A percentile compares a stretch with the other conserved stretches of the same genome.
Evolutionary conservation across 2,888 invertebrate species (phyloP).

Genomic region (Zygothrica quintamaculata): DNA sequence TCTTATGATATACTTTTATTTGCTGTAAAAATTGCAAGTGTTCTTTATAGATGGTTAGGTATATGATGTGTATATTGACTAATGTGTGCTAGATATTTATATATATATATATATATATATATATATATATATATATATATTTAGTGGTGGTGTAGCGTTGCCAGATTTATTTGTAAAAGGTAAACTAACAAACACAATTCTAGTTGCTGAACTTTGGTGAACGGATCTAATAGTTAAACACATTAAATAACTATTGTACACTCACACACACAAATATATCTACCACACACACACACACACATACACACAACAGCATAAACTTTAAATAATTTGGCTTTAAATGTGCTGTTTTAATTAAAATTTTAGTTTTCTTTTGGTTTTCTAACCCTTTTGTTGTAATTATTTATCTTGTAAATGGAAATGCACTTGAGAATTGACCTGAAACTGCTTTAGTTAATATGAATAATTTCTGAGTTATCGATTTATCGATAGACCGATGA

Average conservation of each 20-base stretch:
- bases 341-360: no score
- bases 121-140: no score
- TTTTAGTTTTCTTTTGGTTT: conserved; percentile 29
- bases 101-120: no score
- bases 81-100: no score
- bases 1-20: no score
- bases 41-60: no score
- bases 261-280: conserved; percentile 1
- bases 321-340: conserved; percentile 41
- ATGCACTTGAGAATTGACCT: conserved; percentile 32
- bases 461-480: no score
- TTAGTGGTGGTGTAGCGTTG: no score
- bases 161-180: not conserved
- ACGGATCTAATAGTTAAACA: conserved; percentile 31
- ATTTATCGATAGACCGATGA: conserved; percentile 21
- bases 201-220: conserved; percentile 35
- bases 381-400: conserved; percentile 31
- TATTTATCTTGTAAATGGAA: conserved; percentile 38
- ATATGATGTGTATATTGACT: no score
- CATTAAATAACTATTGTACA: conserved; percentile 30
- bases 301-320: conserved; percentile 9
- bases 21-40: no score
- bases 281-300: not conserved
- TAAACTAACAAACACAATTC: conserved; percentile 22
- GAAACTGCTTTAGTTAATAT: conserved; percentile 47